Evolutionary conservation across 2,113 vertebrate genomes (phyloP).

Genomic region (Osmerus mordax): DNA sequence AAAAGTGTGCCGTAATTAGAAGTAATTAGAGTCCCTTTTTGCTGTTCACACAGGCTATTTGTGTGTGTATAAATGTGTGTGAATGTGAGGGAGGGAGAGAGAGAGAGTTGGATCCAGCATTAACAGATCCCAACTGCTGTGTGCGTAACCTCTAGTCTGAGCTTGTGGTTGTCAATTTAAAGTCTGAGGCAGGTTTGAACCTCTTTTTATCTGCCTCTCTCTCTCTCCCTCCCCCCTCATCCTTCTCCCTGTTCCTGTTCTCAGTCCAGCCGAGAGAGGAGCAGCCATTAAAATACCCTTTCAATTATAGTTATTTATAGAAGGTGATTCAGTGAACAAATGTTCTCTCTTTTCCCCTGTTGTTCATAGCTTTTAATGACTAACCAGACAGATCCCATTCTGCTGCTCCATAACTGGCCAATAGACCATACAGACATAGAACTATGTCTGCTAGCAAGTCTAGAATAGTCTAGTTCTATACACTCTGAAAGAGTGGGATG

Average conservation of each 20-base stretch:
- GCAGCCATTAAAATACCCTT: slow-evolving; percentile 48
- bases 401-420: slow-evolving; percentile 26
- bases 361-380: slow-evolving; percentile 46
- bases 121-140: neutral
- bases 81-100: too few relatives aligned
- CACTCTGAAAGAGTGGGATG: too few relatives aligned
- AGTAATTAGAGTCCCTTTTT: neutral
- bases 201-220: neutral
- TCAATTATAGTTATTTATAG: slow-evolving; percentile 55
- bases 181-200: slow-evolving; percentile 44
- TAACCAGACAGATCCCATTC: slow-evolving; percentile 31
- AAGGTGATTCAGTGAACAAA: slow-evolving; percentile 44
- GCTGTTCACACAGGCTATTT: neutral
- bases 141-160: slow-evolving; percentile 2
- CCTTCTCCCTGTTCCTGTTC: slow-evolving; percentile 29
- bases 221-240: slow-evolving; percentile 8
- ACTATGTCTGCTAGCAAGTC: too few relatives aligned
- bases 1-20: neutral
- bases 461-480: too few relatives aligned
- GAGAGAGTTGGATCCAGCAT: neutral
- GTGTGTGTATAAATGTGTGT: too few relatives aligned
- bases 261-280: slow-evolving; percentile 26
- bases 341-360: slow-evolving; percentile 35
- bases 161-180: slow-evolving; percentile 38
- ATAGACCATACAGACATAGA: neutral